Conservation (phyloP, 2,888 invertebrate species). For the Phlogophora meticulosa region DNA sequence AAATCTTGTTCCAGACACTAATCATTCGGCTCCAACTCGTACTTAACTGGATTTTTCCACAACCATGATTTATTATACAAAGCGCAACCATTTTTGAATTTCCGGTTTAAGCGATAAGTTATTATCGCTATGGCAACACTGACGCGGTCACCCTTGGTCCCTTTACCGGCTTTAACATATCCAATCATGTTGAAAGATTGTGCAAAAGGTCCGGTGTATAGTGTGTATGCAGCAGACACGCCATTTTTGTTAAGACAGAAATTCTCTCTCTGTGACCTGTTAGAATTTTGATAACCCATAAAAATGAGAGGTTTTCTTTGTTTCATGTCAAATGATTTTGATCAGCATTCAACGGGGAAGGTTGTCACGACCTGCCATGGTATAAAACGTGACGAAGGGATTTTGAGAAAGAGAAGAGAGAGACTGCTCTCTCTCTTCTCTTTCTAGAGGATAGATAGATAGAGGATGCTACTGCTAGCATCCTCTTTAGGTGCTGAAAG, state of each 20-base stretch:
- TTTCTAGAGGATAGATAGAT: too few relatives aligned
- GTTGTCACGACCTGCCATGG: slow-evolving; percentile 11
- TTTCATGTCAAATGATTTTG: slow-evolving; percentile 6
- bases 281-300: background rate
- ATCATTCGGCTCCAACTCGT: slow-evolving; percentile 28
- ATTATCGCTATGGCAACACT: slow-evolving; percentile 28
- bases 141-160: slow-evolving; percentile 26
- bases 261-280: background rate
- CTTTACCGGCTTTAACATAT: slow-evolving; percentile 43
- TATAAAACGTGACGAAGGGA: slow-evolving; percentile 17
- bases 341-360: background rate
- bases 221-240: slow-evolving; percentile 4
- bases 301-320: slow-evolving; percentile 9
- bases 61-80: slow-evolving; percentile 46
- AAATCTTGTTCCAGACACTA: slow-evolving; percentile 46
- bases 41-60: slow-evolving; percentile 33
- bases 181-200: slow-evolving; percentile 61
- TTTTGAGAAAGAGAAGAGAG: too few relatives aligned
- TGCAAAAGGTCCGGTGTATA: slow-evolving; percentile 52
- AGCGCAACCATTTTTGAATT: slow-evolving; percentile 35
- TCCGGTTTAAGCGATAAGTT: slow-evolving; percentile 23
- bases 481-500: background rate
- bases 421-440: too few relatives aligned
- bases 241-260: slow-evolving; percentile 24
- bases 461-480: background rate